phyloP scores from a whole-genome alignment of 2,113 vertebrate genomes.

The Struthidea cinerea region DNA sequence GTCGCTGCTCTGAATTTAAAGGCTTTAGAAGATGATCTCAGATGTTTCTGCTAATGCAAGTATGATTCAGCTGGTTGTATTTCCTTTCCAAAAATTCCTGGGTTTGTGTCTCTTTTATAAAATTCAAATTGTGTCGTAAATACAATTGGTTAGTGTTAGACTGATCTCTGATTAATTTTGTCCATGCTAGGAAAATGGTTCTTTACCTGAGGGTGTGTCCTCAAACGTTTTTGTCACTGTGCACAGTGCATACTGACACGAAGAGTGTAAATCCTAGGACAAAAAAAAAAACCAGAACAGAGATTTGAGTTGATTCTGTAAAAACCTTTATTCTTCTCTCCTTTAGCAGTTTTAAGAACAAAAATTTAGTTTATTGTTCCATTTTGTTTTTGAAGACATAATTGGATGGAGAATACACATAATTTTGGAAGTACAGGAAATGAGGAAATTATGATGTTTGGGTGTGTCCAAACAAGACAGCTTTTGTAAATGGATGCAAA shows the following conservation, averaged over 20 bases:
- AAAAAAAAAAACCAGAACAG: not conserved
- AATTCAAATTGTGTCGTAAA: not conserved
- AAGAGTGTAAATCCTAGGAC: not conserved
- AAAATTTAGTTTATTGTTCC: not conserved
- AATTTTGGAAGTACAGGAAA: not conserved
- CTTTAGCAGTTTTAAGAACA: not conserved
- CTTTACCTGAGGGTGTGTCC: not conserved
- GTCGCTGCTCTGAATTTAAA: not conserved
- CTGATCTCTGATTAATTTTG: conserved; percentile 24
- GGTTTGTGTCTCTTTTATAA: not conserved
- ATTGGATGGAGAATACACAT: not conserved
- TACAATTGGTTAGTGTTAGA: not conserved
- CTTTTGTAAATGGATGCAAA: not conserved
- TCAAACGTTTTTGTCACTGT: not conserved
- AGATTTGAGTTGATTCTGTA: not conserved
- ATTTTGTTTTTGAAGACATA: not conserved
- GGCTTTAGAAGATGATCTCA: not conserved
- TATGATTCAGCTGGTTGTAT: not conserved
- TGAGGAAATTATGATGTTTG: not conserved
- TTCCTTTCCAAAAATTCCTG: conserved; percentile 1
- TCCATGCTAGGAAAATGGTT: not conserved
- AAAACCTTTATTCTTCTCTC: not conserved
- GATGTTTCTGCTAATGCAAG: not conserved
- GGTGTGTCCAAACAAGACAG: not conserved
- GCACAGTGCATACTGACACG: conserved; percentile 11